phyloP scores from a whole-genome alignment of 2,888 invertebrate genomes.

The Hoplodrina ambigua region DNA sequence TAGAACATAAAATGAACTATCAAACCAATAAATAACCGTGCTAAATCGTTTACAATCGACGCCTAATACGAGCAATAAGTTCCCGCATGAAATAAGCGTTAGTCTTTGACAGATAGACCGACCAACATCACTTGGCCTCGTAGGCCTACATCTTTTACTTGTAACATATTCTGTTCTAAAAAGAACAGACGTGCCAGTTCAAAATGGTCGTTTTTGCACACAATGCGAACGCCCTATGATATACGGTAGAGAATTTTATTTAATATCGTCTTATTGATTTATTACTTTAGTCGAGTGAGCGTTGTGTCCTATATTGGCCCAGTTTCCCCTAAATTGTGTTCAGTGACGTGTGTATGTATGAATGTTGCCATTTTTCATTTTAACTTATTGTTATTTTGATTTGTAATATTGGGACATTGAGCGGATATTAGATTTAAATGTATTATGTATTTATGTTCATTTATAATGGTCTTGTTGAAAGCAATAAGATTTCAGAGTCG shows the following conservation, averaged over 20 bases:
- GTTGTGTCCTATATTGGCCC: slow-evolving; percentile 71
- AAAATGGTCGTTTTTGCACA: slow-evolving; percentile 78
- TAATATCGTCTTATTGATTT: slow-evolving; percentile 88
- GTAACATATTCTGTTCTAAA: slow-evolving; percentile 41
- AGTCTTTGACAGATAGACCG: slow-evolving; percentile 76
- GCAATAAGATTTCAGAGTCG: not conserved
- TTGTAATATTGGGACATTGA: slow-evolving; percentile 13
- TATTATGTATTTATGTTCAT: not conserved
- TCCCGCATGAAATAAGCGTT: slow-evolving; percentile 83
- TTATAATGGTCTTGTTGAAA: not conserved
- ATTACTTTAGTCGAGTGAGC: slow-evolving; percentile 74
- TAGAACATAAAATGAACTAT: slow-evolving; percentile 53
- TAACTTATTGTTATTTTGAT: slow-evolving; percentile 66
- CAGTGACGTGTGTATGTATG: slow-evolving; percentile 74
- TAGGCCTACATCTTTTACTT: slow-evolving; percentile 45
- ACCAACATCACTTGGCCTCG: slow-evolving; percentile 68
- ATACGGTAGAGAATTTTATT: slow-evolving; percentile 85
- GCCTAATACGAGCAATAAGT: slow-evolving; percentile 83
- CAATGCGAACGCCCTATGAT: slow-evolving; percentile 77
- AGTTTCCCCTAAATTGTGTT: slow-evolving; percentile 73
- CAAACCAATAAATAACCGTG: slow-evolving; percentile 73
- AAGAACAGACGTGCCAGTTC: slow-evolving; percentile 64
- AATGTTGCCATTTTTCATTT: slow-evolving; percentile 72
- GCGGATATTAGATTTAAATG: slow-evolving; percentile 18
- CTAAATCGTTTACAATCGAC: slow-evolving; percentile 76